Conservation (phyloP, 2,113 vertebrate species). For the Cercocebus atys region DNA sequence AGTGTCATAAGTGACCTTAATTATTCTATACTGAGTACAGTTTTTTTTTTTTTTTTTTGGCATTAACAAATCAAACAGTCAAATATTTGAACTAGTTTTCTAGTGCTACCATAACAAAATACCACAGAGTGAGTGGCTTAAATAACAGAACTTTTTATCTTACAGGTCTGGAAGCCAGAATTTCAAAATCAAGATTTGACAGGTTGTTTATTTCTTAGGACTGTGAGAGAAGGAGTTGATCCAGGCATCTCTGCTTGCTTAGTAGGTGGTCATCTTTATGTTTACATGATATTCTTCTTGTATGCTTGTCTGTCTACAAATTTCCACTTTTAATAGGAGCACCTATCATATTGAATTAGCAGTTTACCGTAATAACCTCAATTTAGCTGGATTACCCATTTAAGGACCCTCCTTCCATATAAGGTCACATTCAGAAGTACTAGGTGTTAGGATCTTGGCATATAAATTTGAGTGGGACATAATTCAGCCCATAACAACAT, state of each 20-base stretch:
- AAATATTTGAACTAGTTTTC: not conserved
- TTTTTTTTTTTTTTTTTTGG: too few species aligned
- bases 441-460: not conserved
- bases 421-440: not conserved
- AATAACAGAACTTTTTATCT: not conserved
- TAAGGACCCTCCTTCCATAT: not conserved
- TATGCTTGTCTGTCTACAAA: not conserved
- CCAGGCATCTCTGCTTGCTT: not conserved
- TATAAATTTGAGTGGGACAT: not conserved
- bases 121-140: not conserved
- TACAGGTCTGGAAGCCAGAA: not conserved
- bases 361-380: not conserved
- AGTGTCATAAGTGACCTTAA: not conserved
- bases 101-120: not conserved
- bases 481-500: not conserved
- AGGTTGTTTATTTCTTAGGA: not conserved
- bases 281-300: not conserved
- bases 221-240: not conserved
- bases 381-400: not conserved
- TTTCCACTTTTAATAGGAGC: not conserved
- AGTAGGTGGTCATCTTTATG: not conserved
- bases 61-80: not conserved
- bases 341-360: not conserved
- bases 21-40: not conserved
- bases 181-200: not conserved